Conservation (phyloP, 2,888 invertebrate species). For the Plutella xylostella region DNA sequence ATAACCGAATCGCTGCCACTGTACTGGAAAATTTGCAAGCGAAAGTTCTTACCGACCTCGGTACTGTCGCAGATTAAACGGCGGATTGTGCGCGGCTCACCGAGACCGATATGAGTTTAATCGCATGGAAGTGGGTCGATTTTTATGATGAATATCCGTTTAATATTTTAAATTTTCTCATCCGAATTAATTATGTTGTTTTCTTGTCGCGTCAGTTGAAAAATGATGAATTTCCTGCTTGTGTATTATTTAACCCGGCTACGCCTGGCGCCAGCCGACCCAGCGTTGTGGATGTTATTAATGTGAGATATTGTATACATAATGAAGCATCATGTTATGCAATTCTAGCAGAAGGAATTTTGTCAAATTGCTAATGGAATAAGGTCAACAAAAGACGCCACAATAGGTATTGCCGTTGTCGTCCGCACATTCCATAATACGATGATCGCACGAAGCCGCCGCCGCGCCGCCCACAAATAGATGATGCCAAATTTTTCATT, state of each 20-base stretch:
- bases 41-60: constrained; percentile 33
- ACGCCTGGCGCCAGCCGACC: constrained; percentile 17
- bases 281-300: neutral
- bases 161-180: neutral
- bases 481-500: too few species aligned
- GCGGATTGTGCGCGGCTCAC: too few species aligned
- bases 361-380: neutral
- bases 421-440: too few species aligned
- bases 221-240: constrained; percentile 24
- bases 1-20: constrained; percentile 26
- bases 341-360: neutral
- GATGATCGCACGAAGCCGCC: neutral
- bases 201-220: constrained; percentile 16
- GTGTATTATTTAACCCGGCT: constrained; percentile 16
- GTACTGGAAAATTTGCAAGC: constrained; percentile 52
- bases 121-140: too few species aligned
- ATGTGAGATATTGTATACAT: constrained; percentile 3
- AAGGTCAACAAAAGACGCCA: constrained; percentile 2
- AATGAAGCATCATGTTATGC: neutral
- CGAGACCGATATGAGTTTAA: too few species aligned
- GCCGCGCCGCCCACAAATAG: too few species aligned
- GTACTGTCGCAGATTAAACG: constrained; percentile 1
- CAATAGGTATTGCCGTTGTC: too few species aligned
- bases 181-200: neutral
- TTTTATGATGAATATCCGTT: neutral